A percentile compares a stretch with the other conserved stretches of the same genome.
phyloP scores from a whole-genome alignment of 2,113 vertebrate genomes.

The Proterorhinus semilunaris region DNA sequence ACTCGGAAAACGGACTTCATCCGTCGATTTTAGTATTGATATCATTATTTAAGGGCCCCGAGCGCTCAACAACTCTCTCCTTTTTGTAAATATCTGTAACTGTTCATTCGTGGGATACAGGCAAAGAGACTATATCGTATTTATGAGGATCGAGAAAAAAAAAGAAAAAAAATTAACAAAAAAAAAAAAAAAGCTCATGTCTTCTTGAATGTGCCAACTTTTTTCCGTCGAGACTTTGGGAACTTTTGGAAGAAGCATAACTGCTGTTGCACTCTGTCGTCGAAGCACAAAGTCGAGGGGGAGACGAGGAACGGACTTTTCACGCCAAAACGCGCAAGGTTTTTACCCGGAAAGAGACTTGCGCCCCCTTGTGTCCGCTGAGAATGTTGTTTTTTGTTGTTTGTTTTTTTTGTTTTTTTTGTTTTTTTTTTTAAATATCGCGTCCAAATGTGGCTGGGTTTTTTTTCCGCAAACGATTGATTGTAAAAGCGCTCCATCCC shows the following conservation, averaged over 20 bases:
- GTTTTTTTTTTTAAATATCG: too few relatives aligned
- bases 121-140: conserved; percentile 81
- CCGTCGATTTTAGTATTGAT: conserved; percentile 59
- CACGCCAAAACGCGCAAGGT: conserved; percentile 57
- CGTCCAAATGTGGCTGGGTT: conserved; percentile 45
- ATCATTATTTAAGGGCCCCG: conserved; percentile 75
- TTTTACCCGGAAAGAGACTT: conserved; percentile 41
- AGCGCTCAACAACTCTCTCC: conserved; percentile 37
- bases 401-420: too few relatives aligned
- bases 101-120: conserved; percentile 74
- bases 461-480: conserved; percentile 62
- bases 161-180: conserved; percentile 50
- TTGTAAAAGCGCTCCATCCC: conserved; percentile 47
- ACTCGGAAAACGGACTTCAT: conserved; percentile 49
- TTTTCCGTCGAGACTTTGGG: conserved; percentile 63
- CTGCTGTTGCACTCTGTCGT: conserved; percentile 80
- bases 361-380: conserved; percentile 48
- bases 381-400: conserved; percentile 64
- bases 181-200: conserved; percentile 64
- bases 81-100: conserved; percentile 79
- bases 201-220: conserved; percentile 84
- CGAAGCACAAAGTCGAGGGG: conserved; percentile 79
- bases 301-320: conserved; percentile 25
- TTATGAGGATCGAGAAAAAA: conserved; percentile 74
- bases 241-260: conserved; percentile 51